phyloP scores from a whole-genome alignment of 2,113 vertebrate genomes.

The Puma concolor region DNA sequence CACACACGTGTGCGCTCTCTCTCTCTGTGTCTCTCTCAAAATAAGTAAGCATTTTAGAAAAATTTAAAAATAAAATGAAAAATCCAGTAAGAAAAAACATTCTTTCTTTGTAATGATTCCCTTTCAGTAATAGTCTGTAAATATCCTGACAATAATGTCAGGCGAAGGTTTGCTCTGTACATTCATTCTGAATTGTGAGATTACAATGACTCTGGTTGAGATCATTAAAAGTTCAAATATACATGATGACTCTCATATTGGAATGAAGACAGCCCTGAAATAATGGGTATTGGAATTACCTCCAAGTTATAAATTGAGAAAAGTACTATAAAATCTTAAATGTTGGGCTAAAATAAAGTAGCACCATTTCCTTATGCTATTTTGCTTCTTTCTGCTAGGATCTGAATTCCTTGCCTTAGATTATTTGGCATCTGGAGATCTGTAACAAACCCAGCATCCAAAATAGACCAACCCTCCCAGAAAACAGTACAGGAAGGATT shows the following conservation, averaged over 20 bases:
- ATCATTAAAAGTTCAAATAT: not conserved
- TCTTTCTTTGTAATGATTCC: not conserved
- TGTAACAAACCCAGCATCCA: not conserved
- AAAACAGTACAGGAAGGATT: not conserved
- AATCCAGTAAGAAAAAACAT: not conserved
- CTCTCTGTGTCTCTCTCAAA: too few species aligned
- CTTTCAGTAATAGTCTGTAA: not conserved
- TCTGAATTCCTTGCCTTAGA: not conserved
- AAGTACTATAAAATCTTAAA: not conserved
- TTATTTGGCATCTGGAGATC: not conserved
- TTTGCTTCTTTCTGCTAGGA: not conserved
- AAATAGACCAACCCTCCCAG: not conserved
- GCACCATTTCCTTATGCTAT: not conserved
- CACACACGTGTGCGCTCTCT: too few species aligned
- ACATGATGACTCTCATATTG: not conserved
- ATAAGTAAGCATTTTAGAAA: too few species aligned
- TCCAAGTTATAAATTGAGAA: conserved; percentile 11
- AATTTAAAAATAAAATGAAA: not conserved
- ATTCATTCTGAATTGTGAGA: not conserved
- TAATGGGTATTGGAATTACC: not conserved
- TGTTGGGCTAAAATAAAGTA: not conserved
- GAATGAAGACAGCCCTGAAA: not conserved
- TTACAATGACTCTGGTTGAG: not conserved
- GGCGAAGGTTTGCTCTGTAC: not conserved
- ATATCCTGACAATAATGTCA: not conserved